phyloP scores from a whole-genome alignment of 2,113 vertebrate genomes.

The Spheniscus mendiculus region DNA sequence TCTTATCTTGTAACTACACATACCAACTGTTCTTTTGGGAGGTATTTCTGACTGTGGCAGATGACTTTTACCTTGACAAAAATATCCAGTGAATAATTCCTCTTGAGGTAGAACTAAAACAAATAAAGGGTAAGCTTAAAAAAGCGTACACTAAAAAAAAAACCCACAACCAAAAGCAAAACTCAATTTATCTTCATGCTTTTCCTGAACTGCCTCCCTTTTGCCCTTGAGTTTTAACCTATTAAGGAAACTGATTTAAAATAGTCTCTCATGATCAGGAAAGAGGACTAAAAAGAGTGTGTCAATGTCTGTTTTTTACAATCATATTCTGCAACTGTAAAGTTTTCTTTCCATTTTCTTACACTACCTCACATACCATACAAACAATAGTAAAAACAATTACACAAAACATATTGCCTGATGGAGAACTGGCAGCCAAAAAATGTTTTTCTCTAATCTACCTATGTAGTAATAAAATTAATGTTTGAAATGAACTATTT shows the following conservation, averaged over 20 bases:
- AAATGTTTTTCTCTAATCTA: background rate
- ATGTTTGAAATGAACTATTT: background rate
- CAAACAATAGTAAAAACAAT: background rate
- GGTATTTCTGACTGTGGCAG: constrained; percentile 59
- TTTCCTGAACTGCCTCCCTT: background rate
- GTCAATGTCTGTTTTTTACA: background rate
- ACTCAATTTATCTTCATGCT: background rate
- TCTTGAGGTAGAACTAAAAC: constrained; percentile 69
- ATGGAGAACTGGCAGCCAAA: background rate
- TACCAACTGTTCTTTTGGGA: constrained; percentile 79
- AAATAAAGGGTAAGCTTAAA: background rate
- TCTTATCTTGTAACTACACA: constrained; percentile 2
- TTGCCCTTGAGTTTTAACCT: background rate
- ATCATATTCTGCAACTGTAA: background rate
- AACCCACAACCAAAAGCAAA: background rate
- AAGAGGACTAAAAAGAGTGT: background rate
- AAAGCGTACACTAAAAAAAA: background rate
- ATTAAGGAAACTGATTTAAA: background rate
- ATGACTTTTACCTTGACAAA: constrained; percentile 74
- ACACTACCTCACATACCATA: background rate
- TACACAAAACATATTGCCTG: background rate
- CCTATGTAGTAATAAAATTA: background rate
- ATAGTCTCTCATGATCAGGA: background rate
- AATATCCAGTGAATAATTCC: constrained; percentile 81
- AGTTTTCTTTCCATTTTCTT: background rate